Base-by-base conservation (phyloP, 2,797 vertebrate species). In the Oryzias sinensis region DNA sequence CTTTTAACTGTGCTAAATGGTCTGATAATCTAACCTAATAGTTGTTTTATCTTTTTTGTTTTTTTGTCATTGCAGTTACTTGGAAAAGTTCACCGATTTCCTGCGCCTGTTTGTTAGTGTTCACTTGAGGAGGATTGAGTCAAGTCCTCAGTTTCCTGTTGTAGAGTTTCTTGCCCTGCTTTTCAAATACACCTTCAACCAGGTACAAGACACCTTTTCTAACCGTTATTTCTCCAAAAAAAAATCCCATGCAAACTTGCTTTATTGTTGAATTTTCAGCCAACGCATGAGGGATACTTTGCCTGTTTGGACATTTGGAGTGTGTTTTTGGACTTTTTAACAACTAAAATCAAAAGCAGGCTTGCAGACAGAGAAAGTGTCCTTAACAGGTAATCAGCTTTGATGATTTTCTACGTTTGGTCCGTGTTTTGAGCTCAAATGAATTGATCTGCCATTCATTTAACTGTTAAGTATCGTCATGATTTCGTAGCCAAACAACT, bases 21-120 rank as follows among this genome's bases (percentile, higher is more conserved):
- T 37, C 11, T 9, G 9, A 9, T 37, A 37, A 37, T 0, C 33
- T 37, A 11, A 3, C 9, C 9, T 37, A 37, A 37, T 9, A 37
- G 3, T 37, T 37, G 33, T 13, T 11, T 3, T 43, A 14, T 5
- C n/a, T 42, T 11, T 52, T 25, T 33, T 61, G 18, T 17, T 2
- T 48, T 53, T 48, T 53, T 9, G 49, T 74, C 51, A 14, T 69
- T 56, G 33, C 78, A 99, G 97, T 89, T 99, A 99, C 82, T 87
- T 99, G 79, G 97, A 99, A 87, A 99, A 97, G 91, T 99, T 99
- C 80, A 98, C 97, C 2, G 97, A 99, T 76, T 99, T 99, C 65
- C 93, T 99, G 53, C 93, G 95, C 43, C 95, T 99, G 74, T 99
- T 99, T 79, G 97, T 99, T 79, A 97, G 95, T 0, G 95, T 99